phyloP scores from a whole-genome alignment of 1,140 invertebrate genomes.

The Phortica variegata region DNA sequence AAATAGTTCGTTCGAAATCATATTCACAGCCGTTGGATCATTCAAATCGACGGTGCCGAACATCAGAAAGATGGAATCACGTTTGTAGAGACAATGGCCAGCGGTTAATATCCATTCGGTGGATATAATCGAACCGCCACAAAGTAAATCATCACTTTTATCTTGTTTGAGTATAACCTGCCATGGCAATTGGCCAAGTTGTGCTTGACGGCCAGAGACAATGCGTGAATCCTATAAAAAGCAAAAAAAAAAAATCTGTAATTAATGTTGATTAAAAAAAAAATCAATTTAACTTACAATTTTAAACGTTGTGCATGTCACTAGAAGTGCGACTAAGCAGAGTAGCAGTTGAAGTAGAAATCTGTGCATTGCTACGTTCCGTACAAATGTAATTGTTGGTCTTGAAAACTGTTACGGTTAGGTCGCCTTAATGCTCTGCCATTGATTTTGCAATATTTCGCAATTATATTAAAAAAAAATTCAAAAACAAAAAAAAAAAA shows the following conservation, averaged over 20 bases:
- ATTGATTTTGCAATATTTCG: no score
- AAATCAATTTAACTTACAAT: no score
- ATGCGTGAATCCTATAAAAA: constrained; percentile 36
- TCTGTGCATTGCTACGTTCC: no score
- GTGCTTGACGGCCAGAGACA: constrained; percentile 27
- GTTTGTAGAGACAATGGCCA: constrained; percentile 60
- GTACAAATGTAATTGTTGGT: no score
- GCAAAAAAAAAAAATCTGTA: neutral
- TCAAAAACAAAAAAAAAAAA: no score
- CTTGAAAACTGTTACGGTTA: no score
- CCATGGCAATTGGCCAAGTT: constrained; percentile 42
- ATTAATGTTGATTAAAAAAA: no score
- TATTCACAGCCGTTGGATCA: constrained; percentile 31
- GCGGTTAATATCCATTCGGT: constrained; percentile 61
- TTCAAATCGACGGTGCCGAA: constrained; percentile 58
- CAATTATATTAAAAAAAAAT: no score
- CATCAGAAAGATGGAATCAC: constrained; percentile 38
- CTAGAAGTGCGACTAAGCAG: no score
- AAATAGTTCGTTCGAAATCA: constrained; percentile 48
- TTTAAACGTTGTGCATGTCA: no score
- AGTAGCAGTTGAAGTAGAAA: no score
- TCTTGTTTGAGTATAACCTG: constrained; percentile 46
- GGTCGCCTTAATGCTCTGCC: no score
- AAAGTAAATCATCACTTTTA: constrained; percentile 47
- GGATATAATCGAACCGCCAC: constrained; percentile 64